A percentile compares a stretch with the other conserved stretches of the same genome.
phyloP scores from a whole-genome alignment of 2,888 invertebrate species.

The Spodoptera littoralis region DNA sequence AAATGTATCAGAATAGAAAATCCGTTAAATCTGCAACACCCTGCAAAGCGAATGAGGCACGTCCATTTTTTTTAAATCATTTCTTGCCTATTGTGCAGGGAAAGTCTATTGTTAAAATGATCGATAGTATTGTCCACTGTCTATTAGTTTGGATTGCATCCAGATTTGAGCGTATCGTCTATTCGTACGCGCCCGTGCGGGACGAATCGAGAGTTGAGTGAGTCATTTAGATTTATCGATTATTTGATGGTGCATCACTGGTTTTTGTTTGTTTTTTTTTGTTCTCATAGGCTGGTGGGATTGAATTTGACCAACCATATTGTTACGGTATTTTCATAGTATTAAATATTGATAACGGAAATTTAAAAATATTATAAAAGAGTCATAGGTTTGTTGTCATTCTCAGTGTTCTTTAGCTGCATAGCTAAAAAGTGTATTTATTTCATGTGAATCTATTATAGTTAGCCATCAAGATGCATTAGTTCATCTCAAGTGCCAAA shows the following conservation, averaged over 20 bases:
- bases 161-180: constrained; percentile 66
- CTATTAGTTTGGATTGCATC: constrained; percentile 78
- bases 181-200: constrained; percentile 75
- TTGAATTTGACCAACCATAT: background rate
- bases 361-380: too few species aligned
- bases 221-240: constrained; percentile 66
- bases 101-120: constrained; percentile 68
- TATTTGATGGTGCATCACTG: constrained; percentile 60
- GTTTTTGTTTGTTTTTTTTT: constrained; percentile 43
- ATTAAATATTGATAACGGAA: too few species aligned
- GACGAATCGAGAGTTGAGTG: constrained; percentile 72
- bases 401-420: too few species aligned
- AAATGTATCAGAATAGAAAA: background rate
- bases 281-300: background rate
- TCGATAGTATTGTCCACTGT: constrained; percentile 73
- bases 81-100: constrained; percentile 57
- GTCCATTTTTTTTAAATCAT: constrained; percentile 46
- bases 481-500: too few species aligned
- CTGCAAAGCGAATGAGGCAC: constrained; percentile 27
- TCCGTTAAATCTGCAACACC: constrained; percentile 37
- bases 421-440: too few species aligned
- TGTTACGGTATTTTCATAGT: too few species aligned
- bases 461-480: too few species aligned
- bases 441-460: too few species aligned
- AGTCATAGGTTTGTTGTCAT: too few species aligned